Conservation (phyloP, 2,797 vertebrate genomes). For the Rhinatrema bivittatum region DNA sequence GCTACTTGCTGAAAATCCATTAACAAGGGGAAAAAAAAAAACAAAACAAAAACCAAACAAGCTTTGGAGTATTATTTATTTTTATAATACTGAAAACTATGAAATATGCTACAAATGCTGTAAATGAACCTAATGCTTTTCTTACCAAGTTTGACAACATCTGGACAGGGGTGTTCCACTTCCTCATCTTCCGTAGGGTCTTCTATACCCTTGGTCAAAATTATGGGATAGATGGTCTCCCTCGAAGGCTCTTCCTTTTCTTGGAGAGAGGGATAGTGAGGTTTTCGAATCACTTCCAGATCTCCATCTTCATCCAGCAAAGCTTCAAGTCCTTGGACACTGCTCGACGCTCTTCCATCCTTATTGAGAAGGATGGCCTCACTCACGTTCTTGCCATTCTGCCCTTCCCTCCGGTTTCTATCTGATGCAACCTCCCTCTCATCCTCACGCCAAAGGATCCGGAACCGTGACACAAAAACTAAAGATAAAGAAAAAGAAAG, state of each 20-base stretch:
- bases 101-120: too few species aligned
- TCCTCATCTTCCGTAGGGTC: constrained; percentile 30
- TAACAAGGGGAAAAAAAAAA: too few species aligned
- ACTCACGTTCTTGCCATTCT: not conserved
- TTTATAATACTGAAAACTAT: too few species aligned
- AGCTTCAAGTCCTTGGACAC: constrained; percentile 9
- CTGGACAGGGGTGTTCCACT: not conserved
- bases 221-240: constrained; percentile 63
- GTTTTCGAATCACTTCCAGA: constrained; percentile 66
- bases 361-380: too few species aligned
- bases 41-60: too few species aligned
- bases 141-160: constrained; percentile 78
- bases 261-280: constrained; percentile 17
- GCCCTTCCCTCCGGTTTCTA: not conserved
- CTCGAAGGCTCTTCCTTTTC: constrained; percentile 21
- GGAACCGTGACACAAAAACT: constrained; percentile 85
- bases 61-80: too few species aligned
- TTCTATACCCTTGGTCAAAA: constrained; percentile 62
- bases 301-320: constrained; percentile 81
- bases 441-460: constrained; percentile 54
- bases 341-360: not conserved
- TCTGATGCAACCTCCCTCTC: not conserved
- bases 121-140: too few species aligned
- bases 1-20: too few species aligned
- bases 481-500: constrained; percentile 8